phyloP scores from a whole-genome alignment of 2,113 vertebrate species.

The Melanocharis versteri region DNA sequence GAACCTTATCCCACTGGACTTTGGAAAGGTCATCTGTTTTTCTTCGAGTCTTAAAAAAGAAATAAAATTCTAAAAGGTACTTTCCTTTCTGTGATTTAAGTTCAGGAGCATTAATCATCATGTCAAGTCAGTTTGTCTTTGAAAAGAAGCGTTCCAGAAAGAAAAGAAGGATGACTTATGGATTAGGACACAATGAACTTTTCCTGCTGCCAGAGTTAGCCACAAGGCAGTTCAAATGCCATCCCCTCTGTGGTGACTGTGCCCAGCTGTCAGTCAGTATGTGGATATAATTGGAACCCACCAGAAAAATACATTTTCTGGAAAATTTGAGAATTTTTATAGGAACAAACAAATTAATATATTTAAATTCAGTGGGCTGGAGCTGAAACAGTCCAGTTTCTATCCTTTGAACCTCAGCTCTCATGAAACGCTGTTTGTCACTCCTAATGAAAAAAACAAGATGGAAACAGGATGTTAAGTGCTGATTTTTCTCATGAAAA shows the following conservation, averaged over 20 bases:
- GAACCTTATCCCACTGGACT: neutral
- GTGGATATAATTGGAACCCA: neutral
- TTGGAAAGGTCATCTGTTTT: slow-evolving; percentile 17
- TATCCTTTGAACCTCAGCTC: neutral
- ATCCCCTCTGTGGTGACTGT: neutral
- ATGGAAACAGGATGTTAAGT: neutral
- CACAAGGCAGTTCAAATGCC: neutral
- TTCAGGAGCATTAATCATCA: neutral
- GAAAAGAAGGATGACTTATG: neutral
- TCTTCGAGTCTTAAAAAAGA: neutral
- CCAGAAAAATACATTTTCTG: neutral
- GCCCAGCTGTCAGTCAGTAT: neutral
- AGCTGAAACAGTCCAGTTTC: neutral
- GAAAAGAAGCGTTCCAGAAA: neutral
- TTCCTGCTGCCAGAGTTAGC: neutral
- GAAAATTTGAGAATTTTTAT: neutral
- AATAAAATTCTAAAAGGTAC: neutral
- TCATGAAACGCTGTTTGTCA: neutral
- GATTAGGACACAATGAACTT: slow-evolving; percentile 9
- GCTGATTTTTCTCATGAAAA: neutral
- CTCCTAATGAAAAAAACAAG: neutral
- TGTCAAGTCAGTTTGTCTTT: neutral
- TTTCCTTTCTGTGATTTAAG: slow-evolving; percentile 33
- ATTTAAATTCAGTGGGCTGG: neutral
- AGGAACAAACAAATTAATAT: neutral